Conservation (phyloP, 2,113 vertebrate genomes). For the Sander lucioperca region DNA sequence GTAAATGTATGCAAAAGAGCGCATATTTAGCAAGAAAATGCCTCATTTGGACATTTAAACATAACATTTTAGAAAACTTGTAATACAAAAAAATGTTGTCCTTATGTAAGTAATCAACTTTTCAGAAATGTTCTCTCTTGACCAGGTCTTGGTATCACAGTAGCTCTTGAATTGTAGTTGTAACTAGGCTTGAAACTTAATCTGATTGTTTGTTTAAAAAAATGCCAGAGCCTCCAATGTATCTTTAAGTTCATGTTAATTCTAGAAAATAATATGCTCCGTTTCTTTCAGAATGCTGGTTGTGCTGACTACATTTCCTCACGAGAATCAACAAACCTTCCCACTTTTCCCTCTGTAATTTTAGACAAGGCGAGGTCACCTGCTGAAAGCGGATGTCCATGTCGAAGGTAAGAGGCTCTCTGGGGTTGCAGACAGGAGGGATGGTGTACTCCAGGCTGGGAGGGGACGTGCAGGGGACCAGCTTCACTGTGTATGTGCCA, state of each 20-base stretch:
- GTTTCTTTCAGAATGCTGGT: background rate
- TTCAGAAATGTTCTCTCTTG: background rate
- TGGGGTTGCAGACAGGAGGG: conserved; percentile 91
- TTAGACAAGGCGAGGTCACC: conserved; percentile 76
- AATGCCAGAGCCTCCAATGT: background rate
- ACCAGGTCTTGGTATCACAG: background rate
- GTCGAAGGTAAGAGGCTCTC: conserved; percentile 91
- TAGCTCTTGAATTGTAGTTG: background rate
- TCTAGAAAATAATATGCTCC: background rate
- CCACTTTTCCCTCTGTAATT: background rate
- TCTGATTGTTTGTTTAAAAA: background rate
- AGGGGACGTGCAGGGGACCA: conserved; percentile 89
- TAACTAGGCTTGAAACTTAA: background rate
- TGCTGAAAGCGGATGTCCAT: conserved; percentile 97
- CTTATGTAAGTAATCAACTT: too few relatives aligned
- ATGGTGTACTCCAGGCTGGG: conserved; percentile 88
- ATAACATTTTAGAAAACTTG: too few relatives aligned
- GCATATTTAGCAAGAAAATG: too few relatives aligned
- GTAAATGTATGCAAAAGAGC: too few relatives aligned
- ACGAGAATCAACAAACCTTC: too few relatives aligned
- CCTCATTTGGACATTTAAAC: too few relatives aligned
- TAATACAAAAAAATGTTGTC: too few relatives aligned
- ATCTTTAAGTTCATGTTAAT: background rate
- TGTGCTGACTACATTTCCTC: background rate
- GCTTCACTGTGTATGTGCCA: conserved; percentile 90